Percentiles rank a stretch among this genome's conserved stretches.
phyloP scores from a whole-genome alignment of 2,113 vertebrate genomes.

The Sebastes schlegelii region DNA sequence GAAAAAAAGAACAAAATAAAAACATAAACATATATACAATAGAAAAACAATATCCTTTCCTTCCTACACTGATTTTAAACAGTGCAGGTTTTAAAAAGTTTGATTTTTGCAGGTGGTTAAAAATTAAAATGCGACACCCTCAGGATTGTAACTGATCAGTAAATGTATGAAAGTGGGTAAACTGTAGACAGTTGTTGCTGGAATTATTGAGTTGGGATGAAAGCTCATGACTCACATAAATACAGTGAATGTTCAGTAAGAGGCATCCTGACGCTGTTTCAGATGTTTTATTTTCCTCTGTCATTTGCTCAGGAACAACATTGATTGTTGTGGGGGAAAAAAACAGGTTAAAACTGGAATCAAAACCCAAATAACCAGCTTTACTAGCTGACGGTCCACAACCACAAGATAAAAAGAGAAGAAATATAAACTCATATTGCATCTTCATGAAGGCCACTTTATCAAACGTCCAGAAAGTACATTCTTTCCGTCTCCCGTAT shows the following conservation, averaged over 20 bases:
- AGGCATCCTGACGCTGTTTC: not conserved
- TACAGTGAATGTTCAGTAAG: not conserved
- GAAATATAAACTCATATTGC: not conserved
- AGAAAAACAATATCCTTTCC: too few relatives aligned
- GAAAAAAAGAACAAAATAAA: too few relatives aligned
- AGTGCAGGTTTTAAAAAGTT: too few relatives aligned
- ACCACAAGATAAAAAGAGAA: not conserved
- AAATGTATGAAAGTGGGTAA: not conserved
- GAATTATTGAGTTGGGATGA: not conserved
- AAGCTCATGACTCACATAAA: not conserved
- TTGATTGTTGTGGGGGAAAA: not conserved
- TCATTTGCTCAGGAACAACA: not conserved
- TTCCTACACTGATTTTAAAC: too few relatives aligned
- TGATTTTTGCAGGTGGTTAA: too few relatives aligned
- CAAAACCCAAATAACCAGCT: not conserved
- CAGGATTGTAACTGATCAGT: not conserved
- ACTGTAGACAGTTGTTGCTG: not conserved
- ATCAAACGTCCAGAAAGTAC: not conserved
- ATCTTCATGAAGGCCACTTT: not conserved
- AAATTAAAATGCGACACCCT: not conserved
- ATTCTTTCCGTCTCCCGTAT: not conserved
- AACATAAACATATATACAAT: too few relatives aligned
- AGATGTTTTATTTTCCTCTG: not conserved
- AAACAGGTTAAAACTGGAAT: not conserved
- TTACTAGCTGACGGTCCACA: not conserved